Evolutionary conservation across 2,888 invertebrate genomes (phyloP).

Genomic region (Oscheius sp.): DNA sequence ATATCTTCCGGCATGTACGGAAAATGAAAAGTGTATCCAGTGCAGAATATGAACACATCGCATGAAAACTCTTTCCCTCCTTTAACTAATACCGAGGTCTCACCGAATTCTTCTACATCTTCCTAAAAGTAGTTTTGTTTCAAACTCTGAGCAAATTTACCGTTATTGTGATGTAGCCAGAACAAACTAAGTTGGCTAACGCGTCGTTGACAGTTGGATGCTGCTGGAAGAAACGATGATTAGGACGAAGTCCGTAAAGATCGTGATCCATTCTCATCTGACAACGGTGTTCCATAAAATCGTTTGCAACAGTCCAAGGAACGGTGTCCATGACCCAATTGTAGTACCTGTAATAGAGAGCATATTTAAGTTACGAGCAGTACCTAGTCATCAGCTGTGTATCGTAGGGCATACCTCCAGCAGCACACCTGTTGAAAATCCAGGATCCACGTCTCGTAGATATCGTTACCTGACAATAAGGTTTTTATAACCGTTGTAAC

Average conservation of each 20-base stretch:
- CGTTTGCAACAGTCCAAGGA: constrained; percentile 69
- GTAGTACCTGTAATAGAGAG: constrained; percentile 53
- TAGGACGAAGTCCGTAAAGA: constrained; percentile 68
- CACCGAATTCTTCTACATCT: constrained; percentile 98
- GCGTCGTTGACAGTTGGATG: constrained; percentile 75
- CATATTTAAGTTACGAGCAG: not conserved
- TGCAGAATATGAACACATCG: constrained; percentile 73
- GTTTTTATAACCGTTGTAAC: not conserved
- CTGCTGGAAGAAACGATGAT: constrained; percentile 71
- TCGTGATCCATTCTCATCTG: constrained; percentile 71
- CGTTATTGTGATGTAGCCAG: constrained; percentile 74
- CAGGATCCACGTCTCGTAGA: constrained; percentile 75
- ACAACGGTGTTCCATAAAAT: constrained; percentile 69
- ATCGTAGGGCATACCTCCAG: constrained; percentile 68
- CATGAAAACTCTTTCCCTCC: constrained; percentile 63
- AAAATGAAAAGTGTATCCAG: constrained; percentile 75
- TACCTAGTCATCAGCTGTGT: constrained; percentile 58
- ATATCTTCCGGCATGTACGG: constrained; percentile 74
- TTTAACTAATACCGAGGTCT: constrained; percentile 89
- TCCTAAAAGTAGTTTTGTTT: constrained; percentile 80
- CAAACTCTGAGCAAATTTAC: constrained; percentile 30
- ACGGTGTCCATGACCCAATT: constrained; percentile 63
- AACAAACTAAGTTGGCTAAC: constrained; percentile 74
- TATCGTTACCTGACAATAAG: constrained; percentile 73
- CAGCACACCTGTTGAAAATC: constrained; percentile 74